A percentile compares a stretch with the other conserved stretches of the same genome.
phyloP scores from a whole-genome alignment of 2,888 invertebrate genomes.

The Athripsodes cinereus region DNA sequence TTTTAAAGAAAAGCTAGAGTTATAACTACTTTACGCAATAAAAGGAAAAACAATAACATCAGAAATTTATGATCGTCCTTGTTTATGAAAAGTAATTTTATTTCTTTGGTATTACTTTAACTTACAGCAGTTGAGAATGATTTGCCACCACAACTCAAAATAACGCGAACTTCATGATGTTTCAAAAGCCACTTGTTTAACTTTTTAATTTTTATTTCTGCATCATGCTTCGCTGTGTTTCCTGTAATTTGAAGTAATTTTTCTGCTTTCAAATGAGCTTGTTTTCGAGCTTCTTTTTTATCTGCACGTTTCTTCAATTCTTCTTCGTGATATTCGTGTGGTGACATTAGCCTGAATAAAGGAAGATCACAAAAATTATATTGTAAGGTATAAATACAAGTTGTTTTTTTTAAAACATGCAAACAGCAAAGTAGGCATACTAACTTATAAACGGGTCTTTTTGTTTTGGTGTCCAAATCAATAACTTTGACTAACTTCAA shows the following conservation, averaged over 20 bases:
- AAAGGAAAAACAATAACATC: no score
- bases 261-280: conserved; percentile 49
- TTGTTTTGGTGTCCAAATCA: conserved; percentile 61
- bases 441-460: conserved; percentile 62
- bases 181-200: conserved; percentile 62
- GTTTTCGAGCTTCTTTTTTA: conserved; percentile 41
- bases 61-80: no score
- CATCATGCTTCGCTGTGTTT: conserved; percentile 60
- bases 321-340: conserved; percentile 57
- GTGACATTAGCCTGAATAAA: conserved; percentile 53
- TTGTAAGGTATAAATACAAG: no score
- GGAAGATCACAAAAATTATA: no score
- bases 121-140: conserved; percentile 39
- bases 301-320: conserved; percentile 51
- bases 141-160: conserved; percentile 46
- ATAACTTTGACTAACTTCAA: conserved; percentile 63
- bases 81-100: no score
- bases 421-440: no score
- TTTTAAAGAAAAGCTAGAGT: no score
- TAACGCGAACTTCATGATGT: conserved; percentile 56
- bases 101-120: no score
- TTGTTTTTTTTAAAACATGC: no score
- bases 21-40: no score
- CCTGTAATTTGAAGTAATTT: conserved; percentile 58
- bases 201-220: conserved; percentile 57